phyloP scores from a whole-genome alignment of 35 echinoderm and acorn worm genomes.

The Eucidaris tribuloides region DNA sequence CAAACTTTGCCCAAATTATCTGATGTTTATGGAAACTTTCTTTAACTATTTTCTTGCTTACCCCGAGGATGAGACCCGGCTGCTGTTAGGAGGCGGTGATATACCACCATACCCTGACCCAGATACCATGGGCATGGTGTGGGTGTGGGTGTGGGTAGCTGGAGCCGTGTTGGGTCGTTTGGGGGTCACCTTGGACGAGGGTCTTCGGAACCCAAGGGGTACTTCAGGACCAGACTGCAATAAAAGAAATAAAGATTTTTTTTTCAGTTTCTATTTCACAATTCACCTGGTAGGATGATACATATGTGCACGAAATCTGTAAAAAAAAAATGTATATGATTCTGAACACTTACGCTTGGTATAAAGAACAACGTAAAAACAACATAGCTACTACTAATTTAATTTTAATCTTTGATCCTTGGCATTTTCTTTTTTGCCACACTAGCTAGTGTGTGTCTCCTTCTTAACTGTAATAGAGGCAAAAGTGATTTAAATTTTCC shows the following conservation, averaged over 20 bases:
- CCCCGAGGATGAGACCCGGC: slow-evolving; percentile 24
- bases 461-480: no score
- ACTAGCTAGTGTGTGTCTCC: no score
- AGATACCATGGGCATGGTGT: background rate
- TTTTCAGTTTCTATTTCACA: no score
- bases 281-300: no score
- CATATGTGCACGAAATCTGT: no score
- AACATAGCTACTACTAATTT: no score
- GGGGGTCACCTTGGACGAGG: background rate
- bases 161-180: background rate
- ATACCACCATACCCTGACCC: slow-evolving; percentile 3
- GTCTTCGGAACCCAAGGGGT: background rate
- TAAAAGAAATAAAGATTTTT: background rate
- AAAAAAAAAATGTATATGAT: no score
- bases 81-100: slow-evolving; percentile 37
- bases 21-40: background rate
- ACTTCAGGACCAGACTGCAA: background rate
- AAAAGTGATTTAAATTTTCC: no score
- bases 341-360: no score
- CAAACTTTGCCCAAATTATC: background rate
- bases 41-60: background rate
- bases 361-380: no score
- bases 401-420: no score
- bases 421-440: no score
- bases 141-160: background rate